phyloP scores from a whole-genome alignment of 2,888 invertebrate genomes.

The Macaria notata region DNA sequence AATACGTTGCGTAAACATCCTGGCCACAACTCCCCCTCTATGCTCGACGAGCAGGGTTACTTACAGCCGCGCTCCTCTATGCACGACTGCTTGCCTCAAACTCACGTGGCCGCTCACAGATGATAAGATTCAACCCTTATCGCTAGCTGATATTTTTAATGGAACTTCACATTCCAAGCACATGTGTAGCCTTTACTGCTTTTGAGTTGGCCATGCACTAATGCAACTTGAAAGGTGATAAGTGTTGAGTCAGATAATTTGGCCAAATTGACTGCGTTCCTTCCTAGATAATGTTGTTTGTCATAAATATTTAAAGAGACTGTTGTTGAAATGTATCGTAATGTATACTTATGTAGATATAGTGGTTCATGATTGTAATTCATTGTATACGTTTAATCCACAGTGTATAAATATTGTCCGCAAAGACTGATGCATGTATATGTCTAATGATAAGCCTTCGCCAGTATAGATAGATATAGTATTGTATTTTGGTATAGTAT shows the following conservation, averaged over 20 bases:
- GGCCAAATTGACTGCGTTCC: slow-evolving; percentile 63
- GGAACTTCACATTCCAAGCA: slow-evolving; percentile 76
- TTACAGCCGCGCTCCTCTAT: slow-evolving; percentile 78
- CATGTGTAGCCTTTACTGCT: slow-evolving; percentile 70
- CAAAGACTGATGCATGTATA: slow-evolving; percentile 75
- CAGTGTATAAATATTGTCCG: slow-evolving; percentile 41
- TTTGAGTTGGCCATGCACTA: slow-evolving; percentile 71
- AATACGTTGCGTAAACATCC: slow-evolving; percentile 73
- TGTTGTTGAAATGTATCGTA: slow-evolving; percentile 56
- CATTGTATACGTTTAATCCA: slow-evolving; percentile 42
- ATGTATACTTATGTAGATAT: slow-evolving; percentile 48
- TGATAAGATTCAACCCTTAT: slow-evolving; percentile 71
- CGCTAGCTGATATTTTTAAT: slow-evolving; percentile 71
- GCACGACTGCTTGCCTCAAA: slow-evolving; percentile 77
- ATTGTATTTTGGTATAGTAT: slow-evolving; percentile 76
- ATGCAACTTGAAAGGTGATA: slow-evolving; percentile 63
- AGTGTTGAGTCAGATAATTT: slow-evolving; percentile 54
- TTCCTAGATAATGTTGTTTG: slow-evolving; percentile 49
- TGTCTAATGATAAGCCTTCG: slow-evolving; percentile 54
- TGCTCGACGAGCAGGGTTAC: slow-evolving; percentile 79
- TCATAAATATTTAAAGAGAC: slow-evolving; percentile 57
- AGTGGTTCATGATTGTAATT: slow-evolving; percentile 52
- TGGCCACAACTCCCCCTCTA: slow-evolving; percentile 68
- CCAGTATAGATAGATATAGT: slow-evolving; percentile 68
- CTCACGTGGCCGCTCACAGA: slow-evolving; percentile 74